Evolutionary conservation across 2,888 invertebrate species (phyloP).

Genomic region (Eucera pruinosa): DNA sequence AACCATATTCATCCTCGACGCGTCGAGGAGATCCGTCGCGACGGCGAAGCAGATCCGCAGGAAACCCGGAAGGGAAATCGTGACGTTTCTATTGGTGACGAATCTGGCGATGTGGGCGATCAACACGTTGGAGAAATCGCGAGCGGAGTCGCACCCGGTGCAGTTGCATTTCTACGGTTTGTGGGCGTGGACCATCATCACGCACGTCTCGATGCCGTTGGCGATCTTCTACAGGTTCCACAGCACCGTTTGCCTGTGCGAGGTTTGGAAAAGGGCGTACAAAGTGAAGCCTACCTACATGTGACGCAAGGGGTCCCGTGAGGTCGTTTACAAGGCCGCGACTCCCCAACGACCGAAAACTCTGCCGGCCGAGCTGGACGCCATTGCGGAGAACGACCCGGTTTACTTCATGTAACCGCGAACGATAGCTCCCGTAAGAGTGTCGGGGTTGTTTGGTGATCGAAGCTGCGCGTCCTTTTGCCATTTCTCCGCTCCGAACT

Average conservation of each 20-base stretch:
- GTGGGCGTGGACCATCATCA: conserved; percentile 98
- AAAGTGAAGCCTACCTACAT: conserved; percentile 95
- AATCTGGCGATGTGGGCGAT: conserved; percentile 98
- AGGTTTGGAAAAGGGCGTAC: conserved; percentile 98
- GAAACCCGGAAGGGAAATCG: conserved; percentile 96
- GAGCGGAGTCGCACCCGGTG: conserved; percentile 96
- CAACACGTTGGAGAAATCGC: conserved; percentile 95
- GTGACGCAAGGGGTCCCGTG: conserved; percentile 86
- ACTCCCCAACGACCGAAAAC: conserved; percentile 74
- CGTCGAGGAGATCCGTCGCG: conserved; percentile 93
- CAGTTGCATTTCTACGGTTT: conserved; percentile 96
- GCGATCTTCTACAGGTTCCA: conserved; percentile 98
- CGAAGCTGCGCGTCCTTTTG: conserved; percentile 12
- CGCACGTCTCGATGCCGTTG: conserved; percentile 95
- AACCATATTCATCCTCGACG: conserved; percentile 96
- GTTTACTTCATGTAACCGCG: conserved; percentile 76
- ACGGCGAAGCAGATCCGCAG: conserved; percentile 92
- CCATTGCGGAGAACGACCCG: conserved; percentile 80
- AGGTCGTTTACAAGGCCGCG: conserved; percentile 71
- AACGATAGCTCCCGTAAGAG: neutral
- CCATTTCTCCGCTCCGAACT: neutral
- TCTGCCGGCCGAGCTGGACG: conserved; percentile 77
- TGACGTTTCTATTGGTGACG: conserved; percentile 95
- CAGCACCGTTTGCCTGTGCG: conserved; percentile 97
- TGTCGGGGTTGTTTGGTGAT: neutral